phyloP scores from a whole-genome alignment of 2,888 invertebrate species.

The Aleiodes leptofemur region DNA sequence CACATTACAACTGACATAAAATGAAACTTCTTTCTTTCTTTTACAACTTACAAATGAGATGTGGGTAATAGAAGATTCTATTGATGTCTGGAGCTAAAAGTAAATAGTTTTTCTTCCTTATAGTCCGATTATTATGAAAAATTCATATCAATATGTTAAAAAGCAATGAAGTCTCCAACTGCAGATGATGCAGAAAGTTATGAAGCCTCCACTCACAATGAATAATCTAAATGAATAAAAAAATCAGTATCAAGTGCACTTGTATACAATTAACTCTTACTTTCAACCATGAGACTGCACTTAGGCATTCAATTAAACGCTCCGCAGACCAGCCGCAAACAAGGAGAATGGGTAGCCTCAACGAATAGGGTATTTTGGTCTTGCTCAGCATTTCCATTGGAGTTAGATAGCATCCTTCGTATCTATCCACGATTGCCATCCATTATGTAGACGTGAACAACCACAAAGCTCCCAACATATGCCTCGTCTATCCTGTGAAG shows the following conservation, averaged over 20 bases:
- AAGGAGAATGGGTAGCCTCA: conserved; percentile 53
- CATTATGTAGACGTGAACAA: conserved; percentile 52
- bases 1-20: conserved; percentile 9
- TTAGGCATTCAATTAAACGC: conserved; percentile 23
- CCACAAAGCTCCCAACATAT: conserved; percentile 56
- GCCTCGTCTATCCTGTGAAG: conserved; percentile 47
- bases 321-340: conserved; percentile 63
- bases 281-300: conserved; percentile 11
- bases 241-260: not conserved
- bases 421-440: conserved; percentile 44
- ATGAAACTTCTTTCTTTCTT: not conserved
- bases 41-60: not conserved
- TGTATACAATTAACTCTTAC: conserved; percentile 10
- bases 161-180: no score
- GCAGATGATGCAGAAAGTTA: no score
- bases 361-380: conserved; percentile 61
- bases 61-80: not conserved
- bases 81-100: not conserved
- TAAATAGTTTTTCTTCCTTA: no score
- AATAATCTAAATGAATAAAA: no score
- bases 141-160: no score
- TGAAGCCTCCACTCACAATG: no score
- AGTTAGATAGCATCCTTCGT: conserved; percentile 50
- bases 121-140: no score
- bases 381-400: conserved; percentile 66